Evolutionary conservation across 2,113 vertebrate genomes (phyloP), one percentile per base, ranked within the genome.

Genomic region (Vulpes ferrilata): DNA sequence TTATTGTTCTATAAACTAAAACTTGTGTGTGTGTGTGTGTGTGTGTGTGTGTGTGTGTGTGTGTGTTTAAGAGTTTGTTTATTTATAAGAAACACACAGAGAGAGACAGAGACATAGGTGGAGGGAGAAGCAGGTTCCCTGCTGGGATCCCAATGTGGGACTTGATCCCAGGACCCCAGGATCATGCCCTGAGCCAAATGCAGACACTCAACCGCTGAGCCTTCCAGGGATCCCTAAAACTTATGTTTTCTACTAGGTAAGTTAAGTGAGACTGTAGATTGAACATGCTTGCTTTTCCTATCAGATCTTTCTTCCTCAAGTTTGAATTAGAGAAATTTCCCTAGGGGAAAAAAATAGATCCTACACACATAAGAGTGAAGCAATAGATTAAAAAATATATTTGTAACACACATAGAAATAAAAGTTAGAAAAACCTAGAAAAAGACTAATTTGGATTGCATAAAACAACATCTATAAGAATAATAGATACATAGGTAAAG

Each of bases 181-280:
- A 43, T 43, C 43, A 43, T 43, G 43, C 43, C 43, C 43, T 43
- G 5, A 43, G 43, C 5, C 43, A 43, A 43, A 43, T 6, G 43
- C 43, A 43, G 43, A 43, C 43, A 43, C 43, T 43, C 43, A 43
- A 43, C 43, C 5, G 43, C 43, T 43, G 43, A 43, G 43, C 6
- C 43, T 35, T 35, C 43, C 43, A 43, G 43, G 43, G 43, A 43
- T 43, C 43, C 43, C n/a, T 38, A 30, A 81, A 93, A 84, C 48
- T 86, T 90, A 53, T 30, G 2, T 62, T 97, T 91, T 90, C 57
- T 93, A 53, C 35, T 64, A 65, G 91, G 17, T 48, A 87, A 69
- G 23, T 93, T 93, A 92, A 94, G 85, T 89, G 69, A 81, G 35
- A 84, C 55, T 65, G 35, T 22, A 59, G 25, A 57, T 11, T 57